Conservation (phyloP, 1,140 invertebrate genomes). For the Cherax quadricarinatus region DNA sequence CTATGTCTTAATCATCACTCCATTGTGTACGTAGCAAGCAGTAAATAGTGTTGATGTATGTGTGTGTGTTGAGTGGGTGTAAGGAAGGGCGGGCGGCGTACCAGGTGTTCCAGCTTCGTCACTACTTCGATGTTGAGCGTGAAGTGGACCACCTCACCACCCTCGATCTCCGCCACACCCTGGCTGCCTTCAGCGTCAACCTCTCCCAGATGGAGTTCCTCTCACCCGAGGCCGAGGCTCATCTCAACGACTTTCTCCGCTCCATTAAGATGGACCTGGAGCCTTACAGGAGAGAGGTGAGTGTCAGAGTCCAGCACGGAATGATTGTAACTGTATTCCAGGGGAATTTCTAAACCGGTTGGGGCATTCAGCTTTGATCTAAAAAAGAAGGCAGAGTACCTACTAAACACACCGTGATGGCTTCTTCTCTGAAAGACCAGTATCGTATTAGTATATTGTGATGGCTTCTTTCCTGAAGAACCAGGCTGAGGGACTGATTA, state of each 20-base stretch:
- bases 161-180: slow-evolving; percentile 27
- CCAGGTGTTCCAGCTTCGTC: slow-evolving; percentile 55
- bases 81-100: slow-evolving; percentile 49
- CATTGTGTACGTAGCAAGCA: no score
- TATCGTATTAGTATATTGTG: no score
- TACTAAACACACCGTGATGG: no score
- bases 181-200: slow-evolving; percentile 40
- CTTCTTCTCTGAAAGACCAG: no score
- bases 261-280: slow-evolving; percentile 59
- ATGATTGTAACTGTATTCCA: neutral
- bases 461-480: no score
- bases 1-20: no score
- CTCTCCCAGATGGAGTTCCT: slow-evolving; percentile 54
- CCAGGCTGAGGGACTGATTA: no score
- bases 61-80: slow-evolving; percentile 9
- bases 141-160: slow-evolving; percentile 37
- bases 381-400: no score
- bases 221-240: slow-evolving; percentile 47
- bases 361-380: no score
- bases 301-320: neutral
- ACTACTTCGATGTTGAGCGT: slow-evolving; percentile 58
- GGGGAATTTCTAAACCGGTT: no score
- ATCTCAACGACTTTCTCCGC: slow-evolving; percentile 50
- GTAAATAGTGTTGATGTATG: neutral
- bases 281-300: slow-evolving; percentile 52